phyloP scores from a whole-genome alignment of 1,140 invertebrate genomes.

The Apis mellifera region DNA sequence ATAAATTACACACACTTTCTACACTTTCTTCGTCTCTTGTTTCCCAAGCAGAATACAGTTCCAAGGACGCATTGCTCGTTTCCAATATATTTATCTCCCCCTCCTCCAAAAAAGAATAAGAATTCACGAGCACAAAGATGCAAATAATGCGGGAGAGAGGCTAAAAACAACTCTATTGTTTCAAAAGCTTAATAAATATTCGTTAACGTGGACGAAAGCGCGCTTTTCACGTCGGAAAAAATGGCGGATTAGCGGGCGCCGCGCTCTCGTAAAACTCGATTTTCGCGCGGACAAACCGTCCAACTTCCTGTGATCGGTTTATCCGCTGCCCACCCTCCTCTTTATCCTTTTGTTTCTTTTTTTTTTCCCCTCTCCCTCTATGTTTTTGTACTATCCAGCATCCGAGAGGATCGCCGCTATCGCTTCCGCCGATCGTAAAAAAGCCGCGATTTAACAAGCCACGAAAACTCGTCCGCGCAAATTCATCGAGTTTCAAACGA shows the following conservation, averaged over 20 bases:
- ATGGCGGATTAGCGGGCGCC: background rate
- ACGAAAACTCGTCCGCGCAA: background rate
- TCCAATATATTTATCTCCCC: background rate
- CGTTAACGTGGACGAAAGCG: background rate
- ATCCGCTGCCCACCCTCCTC: background rate
- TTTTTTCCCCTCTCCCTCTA: too few species aligned
- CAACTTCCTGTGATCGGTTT: background rate
- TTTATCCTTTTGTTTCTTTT: background rate
- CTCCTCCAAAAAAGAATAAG: too few species aligned
- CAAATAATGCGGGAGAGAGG: background rate
- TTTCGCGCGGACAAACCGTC: background rate
- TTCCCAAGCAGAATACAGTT: too few species aligned
- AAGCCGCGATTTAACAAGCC: background rate
- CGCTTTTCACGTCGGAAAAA: background rate
- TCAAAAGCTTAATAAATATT: background rate
- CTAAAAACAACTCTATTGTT: background rate
- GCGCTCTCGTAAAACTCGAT: slow-evolving; percentile 7
- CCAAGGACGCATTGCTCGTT: background rate
- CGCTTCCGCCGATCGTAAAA: background rate
- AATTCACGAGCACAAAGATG: background rate
- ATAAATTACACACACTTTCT: too few species aligned
- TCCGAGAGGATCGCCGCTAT: background rate
- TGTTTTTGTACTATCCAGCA: background rate
- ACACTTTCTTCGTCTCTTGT: too few species aligned
- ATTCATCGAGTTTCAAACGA: background rate